phyloP scores from a whole-genome alignment of 1,140 invertebrate genomes.

The Rhopalosiphum padi region DNA sequence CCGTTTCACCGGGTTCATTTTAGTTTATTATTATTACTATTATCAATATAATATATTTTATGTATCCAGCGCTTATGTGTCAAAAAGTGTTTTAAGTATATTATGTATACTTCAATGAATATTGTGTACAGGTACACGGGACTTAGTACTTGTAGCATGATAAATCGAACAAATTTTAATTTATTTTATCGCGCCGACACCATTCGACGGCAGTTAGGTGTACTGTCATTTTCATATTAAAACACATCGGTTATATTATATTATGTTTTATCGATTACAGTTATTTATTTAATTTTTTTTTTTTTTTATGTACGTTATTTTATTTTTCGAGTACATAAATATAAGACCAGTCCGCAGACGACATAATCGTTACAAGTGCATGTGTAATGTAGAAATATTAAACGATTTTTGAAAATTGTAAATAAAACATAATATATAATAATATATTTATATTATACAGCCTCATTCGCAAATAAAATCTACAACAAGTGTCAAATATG shows the following conservation, averaged over 20 bases:
- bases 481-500: background rate
- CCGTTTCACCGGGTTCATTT: background rate
- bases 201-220: background rate
- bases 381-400: background rate
- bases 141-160: background rate
- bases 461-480: background rate
- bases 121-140: background rate
- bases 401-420: background rate
- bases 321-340: background rate
- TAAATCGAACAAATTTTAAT: background rate
- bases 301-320: background rate
- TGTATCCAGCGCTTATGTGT: background rate
- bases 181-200: background rate
- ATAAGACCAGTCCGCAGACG: background rate
- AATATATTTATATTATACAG: constrained; percentile 15
- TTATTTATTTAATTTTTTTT: background rate
- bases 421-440: background rate
- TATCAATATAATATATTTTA: background rate
- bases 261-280: background rate
- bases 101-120: background rate
- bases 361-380: background rate
- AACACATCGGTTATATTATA: background rate
- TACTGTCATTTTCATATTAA: background rate
- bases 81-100: background rate
- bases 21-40: background rate